These are phyloP conservation scores for Candoia aspera DNA, from an alignment of 2,113 vertebrate species.

Conservation along the genomic window DNA sequence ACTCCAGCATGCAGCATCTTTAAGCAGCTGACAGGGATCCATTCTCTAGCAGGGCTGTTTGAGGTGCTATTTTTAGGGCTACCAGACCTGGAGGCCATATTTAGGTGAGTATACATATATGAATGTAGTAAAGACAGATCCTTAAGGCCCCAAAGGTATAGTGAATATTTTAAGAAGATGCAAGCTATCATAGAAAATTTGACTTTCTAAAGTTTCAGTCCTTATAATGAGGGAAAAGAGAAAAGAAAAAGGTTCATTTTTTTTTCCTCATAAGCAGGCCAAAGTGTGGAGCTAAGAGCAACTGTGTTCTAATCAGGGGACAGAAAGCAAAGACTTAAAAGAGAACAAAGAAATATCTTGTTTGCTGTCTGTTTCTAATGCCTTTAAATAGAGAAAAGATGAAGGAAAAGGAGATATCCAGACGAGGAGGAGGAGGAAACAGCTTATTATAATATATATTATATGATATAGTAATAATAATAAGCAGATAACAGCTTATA, in stretches of 20 bases:
- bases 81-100: not conserved
- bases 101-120: not conserved
- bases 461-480: too few species aligned
- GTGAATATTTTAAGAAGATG: not conserved
- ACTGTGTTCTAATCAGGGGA: not conserved
- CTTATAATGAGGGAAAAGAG: not conserved
- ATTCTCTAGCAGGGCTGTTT: not conserved
- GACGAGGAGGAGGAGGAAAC: too few species aligned
- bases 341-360: not conserved
- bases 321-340: not conserved
- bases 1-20: not conserved
- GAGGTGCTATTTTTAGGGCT: not conserved
- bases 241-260: not conserved
- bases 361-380: not conserved
- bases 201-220: not conserved
- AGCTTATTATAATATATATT: too few species aligned
- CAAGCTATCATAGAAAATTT: not conserved
- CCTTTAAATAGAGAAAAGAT: not conserved
- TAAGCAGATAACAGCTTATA: too few species aligned
- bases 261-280: not conserved
- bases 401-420: not conserved
- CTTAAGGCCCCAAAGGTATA: not conserved
- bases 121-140: not conserved
- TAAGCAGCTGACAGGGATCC: not conserved
- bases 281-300: not conserved